Evolutionary conservation across 2,888 invertebrate genomes (phyloP).

Genomic region (Rosalia funebris): DNA sequence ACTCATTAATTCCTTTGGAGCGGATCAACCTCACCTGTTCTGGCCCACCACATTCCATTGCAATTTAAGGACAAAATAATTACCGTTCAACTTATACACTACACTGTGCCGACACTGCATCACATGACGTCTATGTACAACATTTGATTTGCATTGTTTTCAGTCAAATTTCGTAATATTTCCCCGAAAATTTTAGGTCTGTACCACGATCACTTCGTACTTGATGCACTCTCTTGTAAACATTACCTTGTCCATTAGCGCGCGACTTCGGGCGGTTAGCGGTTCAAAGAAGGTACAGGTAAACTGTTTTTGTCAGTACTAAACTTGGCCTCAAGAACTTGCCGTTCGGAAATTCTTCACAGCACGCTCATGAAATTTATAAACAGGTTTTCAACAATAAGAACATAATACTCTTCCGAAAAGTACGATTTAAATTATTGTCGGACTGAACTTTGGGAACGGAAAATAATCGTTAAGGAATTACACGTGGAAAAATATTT

Average conservation of each 20-base stretch:
- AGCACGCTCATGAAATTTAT: slow-evolving; percentile 33
- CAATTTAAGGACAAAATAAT: slow-evolving; percentile 17
- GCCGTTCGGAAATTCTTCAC: slow-evolving; percentile 28
- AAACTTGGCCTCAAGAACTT: slow-evolving; percentile 24
- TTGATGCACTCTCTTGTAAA: slow-evolving; percentile 21
- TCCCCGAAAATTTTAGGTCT: slow-evolving; percentile 14
- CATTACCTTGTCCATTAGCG: slow-evolving; percentile 26
- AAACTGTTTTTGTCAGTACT: slow-evolving; percentile 16
- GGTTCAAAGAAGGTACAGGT: slow-evolving; percentile 16
- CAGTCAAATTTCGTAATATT: slow-evolving; percentile 15
- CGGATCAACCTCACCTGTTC: slow-evolving; percentile 25
- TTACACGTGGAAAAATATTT: background rate
- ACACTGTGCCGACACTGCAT: background rate
- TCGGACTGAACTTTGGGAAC: slow-evolving; percentile 3
- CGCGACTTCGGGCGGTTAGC: slow-evolving; percentile 10
- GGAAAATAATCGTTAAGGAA: background rate
- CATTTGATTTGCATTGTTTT: slow-evolving; percentile 1
- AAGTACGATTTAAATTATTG: slow-evolving; percentile 22
- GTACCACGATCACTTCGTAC: slow-evolving; percentile 12
- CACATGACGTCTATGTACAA: slow-evolving; percentile 1
- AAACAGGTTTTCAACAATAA: slow-evolving; percentile 34
- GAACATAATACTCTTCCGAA: slow-evolving; percentile 25
- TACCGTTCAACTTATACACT: background rate
- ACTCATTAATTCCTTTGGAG: slow-evolving; percentile 20
- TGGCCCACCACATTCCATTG: slow-evolving; percentile 30